These are phyloP conservation scores for Gambusia affinis DNA, from an alignment of 2,113 vertebrate genomes.

Conservation along the genomic window DNA sequence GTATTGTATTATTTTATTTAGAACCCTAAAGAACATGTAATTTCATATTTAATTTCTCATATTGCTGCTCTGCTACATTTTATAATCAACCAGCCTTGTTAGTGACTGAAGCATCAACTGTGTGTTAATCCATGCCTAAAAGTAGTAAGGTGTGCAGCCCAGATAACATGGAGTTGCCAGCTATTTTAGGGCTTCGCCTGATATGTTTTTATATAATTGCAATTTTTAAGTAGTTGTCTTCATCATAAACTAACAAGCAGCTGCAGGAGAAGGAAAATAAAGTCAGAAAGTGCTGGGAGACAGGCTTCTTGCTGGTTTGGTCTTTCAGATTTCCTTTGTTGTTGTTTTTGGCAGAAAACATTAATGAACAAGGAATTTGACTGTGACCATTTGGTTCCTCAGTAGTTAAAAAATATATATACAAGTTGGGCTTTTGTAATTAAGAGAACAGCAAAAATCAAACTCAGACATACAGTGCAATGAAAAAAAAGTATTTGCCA, in stretches of 20 bases:
- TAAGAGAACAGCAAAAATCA: background rate
- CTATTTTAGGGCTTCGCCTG: background rate
- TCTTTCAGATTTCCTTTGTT: background rate
- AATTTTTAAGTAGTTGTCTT: background rate
- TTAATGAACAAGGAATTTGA: background rate
- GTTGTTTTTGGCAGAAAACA: background rate
- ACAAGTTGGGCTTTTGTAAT: background rate
- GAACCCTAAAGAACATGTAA: background rate
- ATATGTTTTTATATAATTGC: background rate
- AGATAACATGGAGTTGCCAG: background rate
- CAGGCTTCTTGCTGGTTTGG: background rate
- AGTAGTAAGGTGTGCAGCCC: background rate
- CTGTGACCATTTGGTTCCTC: background rate
- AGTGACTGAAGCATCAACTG: conserved; percentile 1
- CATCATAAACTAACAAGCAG: background rate
- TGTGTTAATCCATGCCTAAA: conserved; percentile 19
- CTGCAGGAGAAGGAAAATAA: background rate
- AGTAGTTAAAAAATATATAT: background rate
- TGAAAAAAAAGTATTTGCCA: background rate
- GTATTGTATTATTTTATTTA: background rate
- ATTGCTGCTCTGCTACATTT: background rate
- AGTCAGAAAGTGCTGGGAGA: background rate
- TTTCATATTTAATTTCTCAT: background rate
- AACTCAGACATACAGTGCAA: background rate
- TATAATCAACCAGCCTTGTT: background rate